Conservation (phyloP, 2,888 invertebrate genomes). For the Calameuta pallipes region DNA sequence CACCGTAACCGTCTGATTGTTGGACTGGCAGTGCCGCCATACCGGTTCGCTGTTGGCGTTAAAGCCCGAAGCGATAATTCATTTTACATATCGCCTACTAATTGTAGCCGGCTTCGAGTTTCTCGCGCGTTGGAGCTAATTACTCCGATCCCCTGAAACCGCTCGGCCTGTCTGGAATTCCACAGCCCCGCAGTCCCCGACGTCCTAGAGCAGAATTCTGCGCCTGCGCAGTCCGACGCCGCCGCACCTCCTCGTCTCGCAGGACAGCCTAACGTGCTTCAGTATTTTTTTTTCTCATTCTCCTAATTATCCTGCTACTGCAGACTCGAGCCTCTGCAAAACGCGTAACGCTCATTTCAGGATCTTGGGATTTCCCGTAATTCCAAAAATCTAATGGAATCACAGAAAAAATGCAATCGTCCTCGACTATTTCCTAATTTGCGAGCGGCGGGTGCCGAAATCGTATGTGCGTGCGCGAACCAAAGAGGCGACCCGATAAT, state of each 20-base stretch:
- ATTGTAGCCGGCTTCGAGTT: constrained; percentile 41
- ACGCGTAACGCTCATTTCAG: no score
- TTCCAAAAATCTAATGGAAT: background rate
- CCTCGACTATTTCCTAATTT: background rate
- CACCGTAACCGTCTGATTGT: background rate
- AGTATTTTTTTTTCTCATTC: background rate
- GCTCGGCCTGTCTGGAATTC: background rate
- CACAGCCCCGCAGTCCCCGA: background rate
- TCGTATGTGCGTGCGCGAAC: background rate
- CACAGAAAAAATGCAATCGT: background rate
- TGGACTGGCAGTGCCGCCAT: constrained; percentile 8
- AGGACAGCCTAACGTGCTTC: background rate
- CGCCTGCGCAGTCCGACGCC: no score
- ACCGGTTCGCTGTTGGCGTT: constrained; percentile 16
- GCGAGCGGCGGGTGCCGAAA: background rate
- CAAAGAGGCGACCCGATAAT: background rate
- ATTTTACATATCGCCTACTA: constrained; percentile 49
- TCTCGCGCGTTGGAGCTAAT: constrained; percentile 42
- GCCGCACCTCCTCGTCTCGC: background rate
- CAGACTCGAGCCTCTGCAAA: background rate
- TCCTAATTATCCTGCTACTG: background rate
- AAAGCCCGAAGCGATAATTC: constrained; percentile 47
- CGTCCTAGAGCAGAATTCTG: background rate
- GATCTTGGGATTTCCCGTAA: background rate
- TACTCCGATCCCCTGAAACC: constrained; percentile 30